Evolutionary conservation across 1,140 invertebrate species (phyloP).

Genomic region (Drosophila pandora): DNA sequence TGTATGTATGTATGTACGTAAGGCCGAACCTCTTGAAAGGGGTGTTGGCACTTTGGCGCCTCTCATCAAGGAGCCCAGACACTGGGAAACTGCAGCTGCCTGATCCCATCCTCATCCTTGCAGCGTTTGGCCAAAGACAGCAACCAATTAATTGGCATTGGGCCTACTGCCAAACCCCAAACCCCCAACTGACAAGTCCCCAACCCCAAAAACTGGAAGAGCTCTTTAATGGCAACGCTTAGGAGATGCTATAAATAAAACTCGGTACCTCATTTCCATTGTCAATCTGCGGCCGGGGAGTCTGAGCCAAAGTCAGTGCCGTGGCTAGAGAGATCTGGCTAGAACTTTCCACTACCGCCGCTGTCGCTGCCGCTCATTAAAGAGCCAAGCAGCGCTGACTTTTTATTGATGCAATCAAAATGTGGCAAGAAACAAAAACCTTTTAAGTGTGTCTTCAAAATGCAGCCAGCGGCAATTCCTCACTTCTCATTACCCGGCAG

Average conservation of each 20-base stretch:
- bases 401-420: slow-evolving; percentile 79
- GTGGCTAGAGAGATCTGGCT: slow-evolving; percentile 4
- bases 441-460: slow-evolving; percentile 69
- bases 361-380: slow-evolving; percentile 61
- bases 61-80: slow-evolving; percentile 73
- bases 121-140: slow-evolving; percentile 71
- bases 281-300: slow-evolving; percentile 53
- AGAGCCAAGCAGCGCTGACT: slow-evolving; percentile 43
- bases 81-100: slow-evolving; percentile 24
- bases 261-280: slow-evolving; percentile 75
- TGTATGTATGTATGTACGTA: slow-evolving; percentile 19
- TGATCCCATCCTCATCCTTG: slow-evolving; percentile 1
- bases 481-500: slow-evolving; percentile 55
- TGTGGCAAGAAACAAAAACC: slow-evolving; percentile 53
- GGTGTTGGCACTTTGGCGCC: slow-evolving; percentile 80
- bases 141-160: slow-evolving; percentile 76
- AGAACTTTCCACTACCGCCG: slow-evolving; percentile 43
- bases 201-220: slow-evolving; percentile 22
- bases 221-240: slow-evolving; percentile 77
- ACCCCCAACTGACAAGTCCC: slow-evolving; percentile 1
- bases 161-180: slow-evolving; percentile 11
- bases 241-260: slow-evolving; percentile 79
- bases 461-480: slow-evolving; percentile 71
- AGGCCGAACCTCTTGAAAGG: slow-evolving; percentile 37
- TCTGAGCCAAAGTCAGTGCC: neutral